A percentile compares a stretch with the other conserved stretches of the same genome.
These are phyloP conservation scores for Ecdyonurus torrentis DNA, from an alignment of 2,888 invertebrate species.

Conservation along the genomic window DNA sequence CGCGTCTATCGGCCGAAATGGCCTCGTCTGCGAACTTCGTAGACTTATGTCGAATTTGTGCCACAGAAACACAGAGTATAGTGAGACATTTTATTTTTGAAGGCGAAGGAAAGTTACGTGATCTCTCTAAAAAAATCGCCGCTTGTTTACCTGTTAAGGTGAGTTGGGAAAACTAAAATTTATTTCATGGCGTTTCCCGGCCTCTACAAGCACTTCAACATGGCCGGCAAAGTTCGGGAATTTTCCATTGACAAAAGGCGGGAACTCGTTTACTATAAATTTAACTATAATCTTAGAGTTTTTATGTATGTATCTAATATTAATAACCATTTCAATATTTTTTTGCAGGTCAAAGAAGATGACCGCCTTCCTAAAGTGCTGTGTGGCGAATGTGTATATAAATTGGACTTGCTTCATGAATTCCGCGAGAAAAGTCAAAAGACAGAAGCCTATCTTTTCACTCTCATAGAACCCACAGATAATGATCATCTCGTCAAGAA, in stretches of 20 bases:
- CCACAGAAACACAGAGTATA: constrained; percentile 25
- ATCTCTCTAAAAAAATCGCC: constrained; percentile 38
- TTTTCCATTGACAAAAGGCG: neutral
- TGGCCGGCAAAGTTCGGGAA: neutral
- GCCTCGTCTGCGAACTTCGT: constrained; percentile 14
- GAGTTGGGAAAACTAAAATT: constrained; percentile 13
- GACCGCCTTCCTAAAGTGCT: constrained; percentile 41
- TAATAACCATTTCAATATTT: too few relatives aligned
- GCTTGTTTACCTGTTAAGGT: constrained; percentile 39
- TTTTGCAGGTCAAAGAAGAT: constrained; percentile 31
- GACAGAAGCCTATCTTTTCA: constrained; percentile 25
- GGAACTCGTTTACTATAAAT: constrained; percentile 4
- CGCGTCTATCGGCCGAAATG: neutral
- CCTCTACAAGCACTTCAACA: neutral
- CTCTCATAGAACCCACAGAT: neutral
- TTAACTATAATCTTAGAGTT: neutral
- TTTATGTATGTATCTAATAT: neutral
- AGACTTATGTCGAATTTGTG: constrained; percentile 29
- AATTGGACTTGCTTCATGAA: constrained; percentile 36
- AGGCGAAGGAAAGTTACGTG: constrained; percentile 30
- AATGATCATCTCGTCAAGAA: neutral
- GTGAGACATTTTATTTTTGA: constrained; percentile 30
- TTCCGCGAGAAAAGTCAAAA: constrained; percentile 36
- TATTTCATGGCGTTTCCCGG: neutral
- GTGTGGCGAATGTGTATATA: constrained; percentile 37